Evolutionary conservation across 2,113 vertebrate species (phyloP).

Genomic region (Sardina pilchardus): DNA sequence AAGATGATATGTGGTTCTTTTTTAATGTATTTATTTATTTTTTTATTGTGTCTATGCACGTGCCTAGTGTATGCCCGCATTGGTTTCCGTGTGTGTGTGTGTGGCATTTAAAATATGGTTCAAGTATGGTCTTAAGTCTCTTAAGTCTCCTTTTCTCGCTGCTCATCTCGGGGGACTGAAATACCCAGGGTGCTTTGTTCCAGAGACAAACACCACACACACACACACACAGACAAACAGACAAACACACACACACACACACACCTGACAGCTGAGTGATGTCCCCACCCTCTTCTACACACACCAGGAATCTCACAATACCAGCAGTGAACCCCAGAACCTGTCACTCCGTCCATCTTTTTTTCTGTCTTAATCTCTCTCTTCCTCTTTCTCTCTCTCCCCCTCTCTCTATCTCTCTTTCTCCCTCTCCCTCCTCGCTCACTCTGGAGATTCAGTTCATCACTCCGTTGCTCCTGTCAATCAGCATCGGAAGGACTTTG

Average conservation of each 20-base stretch:
- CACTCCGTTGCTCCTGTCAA: no score
- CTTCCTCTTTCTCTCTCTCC: background rate
- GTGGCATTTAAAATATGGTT: constrained; percentile 17
- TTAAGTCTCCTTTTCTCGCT: constrained; percentile 14
- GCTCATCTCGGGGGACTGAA: constrained; percentile 26
- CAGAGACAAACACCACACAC: background rate
- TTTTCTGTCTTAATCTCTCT: background rate
- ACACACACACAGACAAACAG: constrained; percentile 4
- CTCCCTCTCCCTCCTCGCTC: background rate
- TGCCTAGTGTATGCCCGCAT: background rate
- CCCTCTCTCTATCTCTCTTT: background rate
- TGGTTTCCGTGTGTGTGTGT: background rate
- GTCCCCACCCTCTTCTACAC: background rate
- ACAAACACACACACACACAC: background rate
- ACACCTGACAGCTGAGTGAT: background rate
- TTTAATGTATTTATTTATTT: no score
- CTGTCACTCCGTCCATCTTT: background rate
- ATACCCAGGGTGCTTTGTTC: constrained; percentile 24
- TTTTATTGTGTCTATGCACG: no score
- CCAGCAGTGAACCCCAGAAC: background rate
- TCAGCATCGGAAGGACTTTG: no score
- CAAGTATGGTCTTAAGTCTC: background rate
- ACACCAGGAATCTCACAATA: background rate
- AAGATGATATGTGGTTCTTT: no score
- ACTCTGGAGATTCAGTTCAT: background rate